A percentile compares a stretch with the other conserved stretches of the same genome.
Evolutionary conservation across 2,113 vertebrate species (phyloP).

Genomic region (Dolichallabes microphthalmus): DNA sequence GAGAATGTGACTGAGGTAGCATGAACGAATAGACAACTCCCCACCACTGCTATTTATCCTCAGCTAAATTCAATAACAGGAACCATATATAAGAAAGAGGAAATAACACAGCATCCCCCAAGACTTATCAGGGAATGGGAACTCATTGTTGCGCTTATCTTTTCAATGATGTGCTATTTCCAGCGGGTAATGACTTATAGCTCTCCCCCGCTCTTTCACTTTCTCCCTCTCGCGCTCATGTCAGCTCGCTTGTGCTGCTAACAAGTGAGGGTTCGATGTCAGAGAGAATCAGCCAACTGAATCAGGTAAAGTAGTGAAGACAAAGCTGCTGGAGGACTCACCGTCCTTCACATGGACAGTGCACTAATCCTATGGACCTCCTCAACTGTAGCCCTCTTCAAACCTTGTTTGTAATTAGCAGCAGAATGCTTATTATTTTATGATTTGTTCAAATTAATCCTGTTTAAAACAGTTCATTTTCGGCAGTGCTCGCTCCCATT

Average conservation of each 20-base stretch:
- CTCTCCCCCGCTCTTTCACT: slow-evolving; percentile 62
- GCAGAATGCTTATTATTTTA: background rate
- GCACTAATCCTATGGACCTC: slow-evolving; percentile 9
- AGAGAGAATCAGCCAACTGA: slow-evolving; percentile 50
- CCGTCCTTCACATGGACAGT: slow-evolving; percentile 34
- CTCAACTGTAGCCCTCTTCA: background rate
- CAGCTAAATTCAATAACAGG: slow-evolving; percentile 88
- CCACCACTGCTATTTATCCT: slow-evolving; percentile 78
- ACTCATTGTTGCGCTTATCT: slow-evolving; percentile 88
- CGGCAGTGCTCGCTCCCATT: background rate
- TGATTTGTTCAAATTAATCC: background rate
- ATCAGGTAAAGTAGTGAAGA: slow-evolving; percentile 35
- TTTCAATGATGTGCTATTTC: slow-evolving; percentile 82
- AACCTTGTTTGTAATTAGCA: background rate
- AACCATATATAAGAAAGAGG: slow-evolving; percentile 85
- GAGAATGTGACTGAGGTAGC: slow-evolving; percentile 1
- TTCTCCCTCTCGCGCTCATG: slow-evolving; percentile 40
- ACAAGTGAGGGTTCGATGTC: slow-evolving; percentile 40
- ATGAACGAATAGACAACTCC: slow-evolving; percentile 65
- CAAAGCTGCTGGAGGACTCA: slow-evolving; percentile 25
- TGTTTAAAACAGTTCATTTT: background rate
- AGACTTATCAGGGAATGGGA: slow-evolving; percentile 86
- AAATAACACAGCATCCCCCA: slow-evolving; percentile 81
- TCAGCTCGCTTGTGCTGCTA: slow-evolving; percentile 36
- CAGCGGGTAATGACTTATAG: slow-evolving; percentile 80